These are phyloP conservation scores for Notarius lentiginosus DNA, from an alignment of 2,113 vertebrate genomes.

Conservation along the genomic window DNA sequence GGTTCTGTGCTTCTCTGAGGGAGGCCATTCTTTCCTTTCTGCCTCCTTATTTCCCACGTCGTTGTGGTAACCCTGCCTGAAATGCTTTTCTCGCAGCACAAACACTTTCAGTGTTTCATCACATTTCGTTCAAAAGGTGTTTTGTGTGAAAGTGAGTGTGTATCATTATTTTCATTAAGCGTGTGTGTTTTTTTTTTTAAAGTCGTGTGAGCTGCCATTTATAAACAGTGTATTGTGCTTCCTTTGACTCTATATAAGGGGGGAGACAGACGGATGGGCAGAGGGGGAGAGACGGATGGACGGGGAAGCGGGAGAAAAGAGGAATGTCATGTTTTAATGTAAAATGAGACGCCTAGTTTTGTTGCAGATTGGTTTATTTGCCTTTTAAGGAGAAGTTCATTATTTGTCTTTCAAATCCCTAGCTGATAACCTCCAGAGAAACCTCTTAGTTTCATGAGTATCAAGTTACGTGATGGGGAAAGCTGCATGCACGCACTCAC, in stretches of 20 bases:
- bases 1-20: conserved; percentile 11
- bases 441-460: background rate
- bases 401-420: background rate
- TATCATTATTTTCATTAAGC: background rate
- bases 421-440: background rate
- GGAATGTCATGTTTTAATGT: background rate
- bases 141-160: background rate
- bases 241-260: background rate
- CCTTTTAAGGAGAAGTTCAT: background rate
- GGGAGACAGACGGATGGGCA: background rate
- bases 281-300: background rate
- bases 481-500: background rate
- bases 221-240: background rate
- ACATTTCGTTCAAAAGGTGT: background rate
- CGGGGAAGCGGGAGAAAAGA: too few species aligned
- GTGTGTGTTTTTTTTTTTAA: too few species aligned
- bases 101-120: background rate
- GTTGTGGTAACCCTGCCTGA: background rate
- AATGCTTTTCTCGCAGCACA: background rate
- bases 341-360: background rate
- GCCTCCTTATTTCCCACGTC: conserved; percentile 11
- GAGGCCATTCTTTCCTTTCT: conserved; percentile 31
- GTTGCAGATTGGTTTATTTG: background rate
- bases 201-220: background rate
- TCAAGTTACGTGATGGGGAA: background rate